Evolutionary conservation across 2,113 vertebrate genomes (phyloP).

Genomic region (Myotis brandtii): DNA sequence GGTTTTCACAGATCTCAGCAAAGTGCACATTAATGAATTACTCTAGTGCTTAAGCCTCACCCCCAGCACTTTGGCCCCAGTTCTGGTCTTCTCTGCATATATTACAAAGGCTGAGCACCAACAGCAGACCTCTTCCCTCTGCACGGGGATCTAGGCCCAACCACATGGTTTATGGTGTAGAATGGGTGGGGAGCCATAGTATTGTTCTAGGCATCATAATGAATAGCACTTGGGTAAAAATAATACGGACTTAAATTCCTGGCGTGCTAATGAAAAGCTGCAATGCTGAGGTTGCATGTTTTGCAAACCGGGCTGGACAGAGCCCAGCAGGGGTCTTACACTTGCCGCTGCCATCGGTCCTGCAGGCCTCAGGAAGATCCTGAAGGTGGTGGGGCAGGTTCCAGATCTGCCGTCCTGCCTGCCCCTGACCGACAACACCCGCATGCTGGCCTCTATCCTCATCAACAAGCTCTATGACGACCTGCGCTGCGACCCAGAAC

Average conservation of each 20-base stretch:
- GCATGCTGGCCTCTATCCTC: slow-evolving; percentile 95
- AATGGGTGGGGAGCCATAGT: background rate
- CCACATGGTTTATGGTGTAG: background rate
- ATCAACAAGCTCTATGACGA: slow-evolving; percentile 96
- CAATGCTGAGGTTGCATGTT: no score
- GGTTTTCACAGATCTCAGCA: background rate
- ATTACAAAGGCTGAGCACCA: background rate
- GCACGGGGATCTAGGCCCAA: background rate
- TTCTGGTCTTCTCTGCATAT: background rate
- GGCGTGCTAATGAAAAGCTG: background rate
- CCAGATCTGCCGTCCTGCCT: slow-evolving; percentile 94
- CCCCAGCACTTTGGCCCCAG: no score
- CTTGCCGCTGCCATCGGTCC: fast-evolving
- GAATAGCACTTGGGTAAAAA: background rate
- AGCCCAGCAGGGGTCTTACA: background rate
- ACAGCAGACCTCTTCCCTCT: background rate
- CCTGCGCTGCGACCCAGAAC: slow-evolving; percentile 94
- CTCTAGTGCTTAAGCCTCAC: background rate
- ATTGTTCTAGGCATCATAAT: background rate
- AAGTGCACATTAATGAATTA: background rate
- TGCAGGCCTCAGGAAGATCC: slow-evolving; percentile 96
- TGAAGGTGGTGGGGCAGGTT: slow-evolving; percentile 96
- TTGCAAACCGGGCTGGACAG: background rate
- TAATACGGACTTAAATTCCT: background rate
- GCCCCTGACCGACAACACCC: slow-evolving; percentile 95